These are phyloP conservation scores for Trissolcus basalis DNA, from an alignment of 1,140 invertebrate species.

Conservation along the genomic window DNA sequence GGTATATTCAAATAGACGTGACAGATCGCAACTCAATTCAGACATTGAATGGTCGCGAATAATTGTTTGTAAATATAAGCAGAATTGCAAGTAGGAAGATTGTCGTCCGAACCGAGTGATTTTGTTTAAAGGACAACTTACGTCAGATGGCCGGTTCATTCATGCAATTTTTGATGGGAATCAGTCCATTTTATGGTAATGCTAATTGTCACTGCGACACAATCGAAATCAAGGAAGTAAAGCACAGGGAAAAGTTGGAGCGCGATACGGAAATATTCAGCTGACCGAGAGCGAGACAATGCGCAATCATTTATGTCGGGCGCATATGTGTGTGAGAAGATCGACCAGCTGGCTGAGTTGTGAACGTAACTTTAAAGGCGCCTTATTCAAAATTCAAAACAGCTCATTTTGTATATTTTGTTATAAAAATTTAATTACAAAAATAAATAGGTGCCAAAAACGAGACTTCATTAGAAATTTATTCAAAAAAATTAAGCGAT, in stretches of 20 bases:
- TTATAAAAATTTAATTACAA: too few relatives aligned
- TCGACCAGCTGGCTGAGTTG: background rate
- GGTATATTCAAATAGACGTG: conserved; percentile 2
- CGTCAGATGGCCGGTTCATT: conserved; percentile 13
- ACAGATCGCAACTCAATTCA: conserved; percentile 7
- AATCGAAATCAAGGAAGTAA: background rate
- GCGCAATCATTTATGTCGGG: conserved; percentile 27
- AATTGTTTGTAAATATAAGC: conserved; percentile 41
- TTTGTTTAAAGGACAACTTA: conserved; percentile 15
- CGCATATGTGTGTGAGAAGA: conserved; percentile 8
- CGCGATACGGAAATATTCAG: conserved; percentile 16
- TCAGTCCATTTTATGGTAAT: conserved; percentile 8
- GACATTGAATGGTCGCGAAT: conserved; percentile 6
- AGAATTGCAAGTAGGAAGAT: background rate
- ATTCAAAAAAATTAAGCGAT: too few relatives aligned
- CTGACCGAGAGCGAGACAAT: conserved; percentile 28
- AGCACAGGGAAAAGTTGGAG: background rate
- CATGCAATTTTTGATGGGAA: background rate
- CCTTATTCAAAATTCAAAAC: background rate
- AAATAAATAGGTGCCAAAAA: too few relatives aligned
- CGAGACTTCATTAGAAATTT: too few relatives aligned
- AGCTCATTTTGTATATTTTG: too few relatives aligned
- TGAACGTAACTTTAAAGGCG: background rate
- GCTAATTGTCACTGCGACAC: conserved; percentile 3
- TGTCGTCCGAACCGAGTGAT: background rate